Percentiles rank a stretch among this genome's conserved stretches.
Conservation (phyloP, 2,888 invertebrate genomes). For the Spialia ferax region DNA sequence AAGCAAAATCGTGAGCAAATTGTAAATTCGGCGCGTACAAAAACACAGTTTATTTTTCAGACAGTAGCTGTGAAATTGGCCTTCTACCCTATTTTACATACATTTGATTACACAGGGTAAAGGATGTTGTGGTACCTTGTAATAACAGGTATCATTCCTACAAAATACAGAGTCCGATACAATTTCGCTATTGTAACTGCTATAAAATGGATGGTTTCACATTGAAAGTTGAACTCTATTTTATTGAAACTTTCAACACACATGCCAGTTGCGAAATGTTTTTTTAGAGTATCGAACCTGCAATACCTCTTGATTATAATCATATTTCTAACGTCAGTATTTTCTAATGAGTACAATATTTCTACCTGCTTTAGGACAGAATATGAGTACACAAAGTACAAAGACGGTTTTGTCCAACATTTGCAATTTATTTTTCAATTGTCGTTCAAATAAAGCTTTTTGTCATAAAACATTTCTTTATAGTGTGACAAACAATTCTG, state of each 20-base stretch:
- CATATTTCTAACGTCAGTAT: too few species aligned
- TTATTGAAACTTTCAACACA: too few species aligned
- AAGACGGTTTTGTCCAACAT: too few species aligned
- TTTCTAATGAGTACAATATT: too few species aligned
- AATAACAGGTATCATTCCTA: slow-evolving; percentile 38
- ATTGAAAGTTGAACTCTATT: too few species aligned
- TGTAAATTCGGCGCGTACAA: not conserved
- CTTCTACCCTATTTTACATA: not conserved
- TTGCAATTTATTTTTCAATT: too few species aligned
- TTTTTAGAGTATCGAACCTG: slow-evolving; percentile 29
- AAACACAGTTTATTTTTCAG: not conserved
- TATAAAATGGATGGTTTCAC: slow-evolving; percentile 38
- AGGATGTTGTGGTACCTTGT: not conserved
- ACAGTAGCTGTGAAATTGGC: not conserved
- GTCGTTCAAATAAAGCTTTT: too few species aligned
- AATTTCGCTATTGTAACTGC: slow-evolving; percentile 26
- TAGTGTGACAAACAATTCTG: too few species aligned
- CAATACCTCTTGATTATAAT: slow-evolving; percentile 16
- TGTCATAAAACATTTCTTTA: too few species aligned
- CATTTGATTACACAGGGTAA: not conserved
- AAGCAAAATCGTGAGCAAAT: not conserved
- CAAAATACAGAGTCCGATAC: slow-evolving; percentile 27
- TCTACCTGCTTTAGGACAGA: not conserved
- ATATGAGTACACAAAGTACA: too few species aligned
- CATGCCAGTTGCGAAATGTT: slow-evolving; percentile 25